phyloP scores from a whole-genome alignment of 2,113 vertebrate species.

The Gambusia holbrooki region DNA sequence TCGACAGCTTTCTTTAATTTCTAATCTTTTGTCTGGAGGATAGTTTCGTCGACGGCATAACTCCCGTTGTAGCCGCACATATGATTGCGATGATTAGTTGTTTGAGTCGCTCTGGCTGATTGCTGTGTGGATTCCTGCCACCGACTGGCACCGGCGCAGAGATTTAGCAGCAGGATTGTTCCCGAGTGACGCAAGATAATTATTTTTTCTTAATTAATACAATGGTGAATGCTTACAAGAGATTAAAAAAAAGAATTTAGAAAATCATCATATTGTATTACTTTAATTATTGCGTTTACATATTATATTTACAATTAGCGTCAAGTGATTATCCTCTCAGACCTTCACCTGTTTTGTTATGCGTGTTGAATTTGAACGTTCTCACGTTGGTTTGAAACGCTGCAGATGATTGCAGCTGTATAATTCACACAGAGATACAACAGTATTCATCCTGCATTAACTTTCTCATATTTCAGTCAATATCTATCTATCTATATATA shows the following conservation, averaged over 20 bases:
- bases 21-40: conserved; percentile 7
- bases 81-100: conserved; percentile 1
- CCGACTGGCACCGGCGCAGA: neutral
- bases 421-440: too few relatives aligned
- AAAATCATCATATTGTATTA: neutral
- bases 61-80: conserved; percentile 8
- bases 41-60: conserved; percentile 4
- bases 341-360: too few relatives aligned
- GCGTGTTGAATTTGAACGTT: too few relatives aligned
- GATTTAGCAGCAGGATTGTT: neutral
- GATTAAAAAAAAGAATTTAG: neutral
- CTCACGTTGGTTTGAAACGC: too few relatives aligned
- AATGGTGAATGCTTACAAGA: neutral
- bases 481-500: too few relatives aligned
- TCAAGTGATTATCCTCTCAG: too few relatives aligned
- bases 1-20: conserved; percentile 16
- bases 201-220: conserved; percentile 9
- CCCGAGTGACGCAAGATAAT: neutral
- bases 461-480: too few relatives aligned
- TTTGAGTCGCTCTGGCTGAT: neutral
- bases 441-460: too few relatives aligned
- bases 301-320: too few relatives aligned
- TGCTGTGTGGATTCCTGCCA: conserved; percentile 2
- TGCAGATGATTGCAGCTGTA: too few relatives aligned
- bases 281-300: neutral